These are phyloP conservation scores for Pelmatolapia mariae DNA, from an alignment of 2,113 vertebrate species.

Conservation along the genomic window DNA sequence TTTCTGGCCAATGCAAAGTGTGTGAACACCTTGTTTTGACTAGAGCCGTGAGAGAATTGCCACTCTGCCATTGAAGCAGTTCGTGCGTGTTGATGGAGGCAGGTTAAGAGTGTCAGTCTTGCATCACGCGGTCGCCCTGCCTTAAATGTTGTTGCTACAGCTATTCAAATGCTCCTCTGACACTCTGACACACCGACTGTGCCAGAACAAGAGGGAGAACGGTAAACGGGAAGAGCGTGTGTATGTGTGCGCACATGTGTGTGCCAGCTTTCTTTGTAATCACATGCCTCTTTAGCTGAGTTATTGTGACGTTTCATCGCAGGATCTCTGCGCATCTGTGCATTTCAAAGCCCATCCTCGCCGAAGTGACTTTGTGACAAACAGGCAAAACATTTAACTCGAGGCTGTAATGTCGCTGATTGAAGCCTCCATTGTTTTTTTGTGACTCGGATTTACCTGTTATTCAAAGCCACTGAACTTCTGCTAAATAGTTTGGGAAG, in stretches of 20 bases:
- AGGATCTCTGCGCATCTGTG: not conserved
- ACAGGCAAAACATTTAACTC: constrained; percentile 25
- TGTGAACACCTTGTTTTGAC: constrained; percentile 62
- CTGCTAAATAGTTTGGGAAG: constrained; percentile 36
- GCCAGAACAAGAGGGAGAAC: not conserved
- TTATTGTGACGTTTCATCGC: not conserved
- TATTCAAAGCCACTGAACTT: constrained; percentile 29
- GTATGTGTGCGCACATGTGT: not conserved
- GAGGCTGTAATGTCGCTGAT: not conserved
- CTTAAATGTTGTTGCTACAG: constrained; percentile 55
- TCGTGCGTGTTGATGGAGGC: constrained; percentile 51
- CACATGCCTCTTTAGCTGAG: not conserved
- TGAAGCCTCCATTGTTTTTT: constrained; percentile 1
- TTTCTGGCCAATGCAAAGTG: not conserved
- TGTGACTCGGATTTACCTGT: not conserved
- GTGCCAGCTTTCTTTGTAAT: not conserved
- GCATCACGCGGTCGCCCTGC: constrained; percentile 23
- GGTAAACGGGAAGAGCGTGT: not conserved
- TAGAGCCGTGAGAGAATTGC: constrained; percentile 48
- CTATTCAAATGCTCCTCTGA: constrained; percentile 44
- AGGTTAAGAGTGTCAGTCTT: constrained; percentile 54
- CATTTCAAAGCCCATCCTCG: not conserved
- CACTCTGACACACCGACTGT: constrained; percentile 41
- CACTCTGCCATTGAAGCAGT: constrained; percentile 19
- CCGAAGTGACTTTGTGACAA: constrained; percentile 1